phyloP scores from a whole-genome alignment of 2,888 invertebrate genomes.

The Napeogenes inachia region DNA sequence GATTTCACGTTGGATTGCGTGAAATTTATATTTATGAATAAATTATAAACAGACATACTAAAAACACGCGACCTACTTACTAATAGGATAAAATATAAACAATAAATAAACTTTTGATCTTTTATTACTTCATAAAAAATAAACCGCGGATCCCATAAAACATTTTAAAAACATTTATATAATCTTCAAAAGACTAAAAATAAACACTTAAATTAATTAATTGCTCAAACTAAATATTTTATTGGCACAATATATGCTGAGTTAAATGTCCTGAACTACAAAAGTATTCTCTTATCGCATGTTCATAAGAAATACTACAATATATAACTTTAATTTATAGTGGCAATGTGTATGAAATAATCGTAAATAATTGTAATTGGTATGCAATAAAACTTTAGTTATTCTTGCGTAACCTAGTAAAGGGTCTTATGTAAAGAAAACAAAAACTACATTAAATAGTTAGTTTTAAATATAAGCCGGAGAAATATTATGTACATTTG shows the following conservation, averaged over 20 bases:
- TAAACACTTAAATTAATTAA: too few species aligned
- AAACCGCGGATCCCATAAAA: too few species aligned
- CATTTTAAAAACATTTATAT: not conserved
- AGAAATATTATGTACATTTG: too few species aligned
- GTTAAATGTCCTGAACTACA: not conserved
- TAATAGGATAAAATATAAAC: too few species aligned
- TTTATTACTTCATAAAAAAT: not conserved
- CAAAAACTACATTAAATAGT: not conserved
- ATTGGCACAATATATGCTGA: not conserved
- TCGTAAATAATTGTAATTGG: slow-evolving; percentile 48
- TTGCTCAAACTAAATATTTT: not conserved
- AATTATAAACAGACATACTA: not conserved
- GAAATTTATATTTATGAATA: not conserved
- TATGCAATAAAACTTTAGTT: slow-evolving; percentile 45
- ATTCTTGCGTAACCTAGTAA: slow-evolving; percentile 47
- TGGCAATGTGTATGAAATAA: slow-evolving; percentile 17
- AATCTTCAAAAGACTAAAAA: not conserved
- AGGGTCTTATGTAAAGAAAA: slow-evolving; percentile 46
- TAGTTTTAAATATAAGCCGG: not conserved
- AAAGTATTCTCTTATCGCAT: not conserved
- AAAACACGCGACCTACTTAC: not conserved
- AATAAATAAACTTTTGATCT: not conserved
- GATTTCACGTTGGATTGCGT: slow-evolving; percentile 62
- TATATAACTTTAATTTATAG: slow-evolving; percentile 14
- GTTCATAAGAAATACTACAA: slow-evolving; percentile 10